Conservation (phyloP, 92 coral and sea anemone genomes). For the Parazoanthus atlanticus region DNA sequence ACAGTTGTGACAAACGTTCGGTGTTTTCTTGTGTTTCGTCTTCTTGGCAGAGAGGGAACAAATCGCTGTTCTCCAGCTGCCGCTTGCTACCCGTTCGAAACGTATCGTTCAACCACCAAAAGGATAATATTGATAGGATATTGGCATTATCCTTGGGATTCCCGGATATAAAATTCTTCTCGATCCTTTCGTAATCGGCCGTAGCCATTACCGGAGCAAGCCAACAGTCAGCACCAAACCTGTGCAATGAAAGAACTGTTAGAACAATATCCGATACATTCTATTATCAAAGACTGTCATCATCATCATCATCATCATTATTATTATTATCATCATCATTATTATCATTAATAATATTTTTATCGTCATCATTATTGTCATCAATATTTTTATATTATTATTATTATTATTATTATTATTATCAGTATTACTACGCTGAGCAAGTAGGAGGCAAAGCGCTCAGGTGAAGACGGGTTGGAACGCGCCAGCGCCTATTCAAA, state of each 20-base stretch:
- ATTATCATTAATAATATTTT: too few relatives aligned
- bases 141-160: slow-evolving; percentile 29
- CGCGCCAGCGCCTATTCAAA: too few relatives aligned
- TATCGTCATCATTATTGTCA: too few relatives aligned
- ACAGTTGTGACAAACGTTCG: not conserved
- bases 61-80: slow-evolving; percentile 28
- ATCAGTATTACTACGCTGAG: too few relatives aligned
- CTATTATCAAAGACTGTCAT: too few relatives aligned
- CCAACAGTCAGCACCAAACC: not conserved
- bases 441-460: too few relatives aligned
- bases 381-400: too few relatives aligned
- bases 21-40: slow-evolving; percentile 30
- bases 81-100: slow-evolving; percentile 31
- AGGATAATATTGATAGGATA: slow-evolving; percentile 13
- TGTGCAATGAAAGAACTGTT: not conserved
- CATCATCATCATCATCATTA: too few relatives aligned
- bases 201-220: not conserved
- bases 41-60: slow-evolving; percentile 22
- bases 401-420: too few relatives aligned
- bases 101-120: slow-evolving; percentile 21
- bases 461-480: too few relatives aligned
- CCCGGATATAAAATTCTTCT: not conserved
- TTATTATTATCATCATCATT: too few relatives aligned
- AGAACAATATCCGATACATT: not conserved
- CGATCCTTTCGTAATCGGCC: slow-evolving; percentile 24